Conservation (phyloP, 2,888 invertebrate genomes). For the Diadromus collaris region DNA sequence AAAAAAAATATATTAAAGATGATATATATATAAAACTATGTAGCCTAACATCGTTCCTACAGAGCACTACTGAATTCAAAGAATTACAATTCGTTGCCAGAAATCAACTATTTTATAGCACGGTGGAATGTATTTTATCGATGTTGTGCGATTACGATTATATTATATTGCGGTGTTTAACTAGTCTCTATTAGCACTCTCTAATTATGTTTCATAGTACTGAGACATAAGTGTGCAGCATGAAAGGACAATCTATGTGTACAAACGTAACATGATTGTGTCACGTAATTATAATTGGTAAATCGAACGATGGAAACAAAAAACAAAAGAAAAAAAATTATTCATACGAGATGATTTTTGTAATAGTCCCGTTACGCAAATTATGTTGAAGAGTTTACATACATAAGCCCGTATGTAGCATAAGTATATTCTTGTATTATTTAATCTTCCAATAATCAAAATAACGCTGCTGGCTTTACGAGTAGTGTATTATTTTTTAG, state of each 20-base stretch:
- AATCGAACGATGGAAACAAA: slow-evolving; percentile 38
- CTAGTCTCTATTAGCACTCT: slow-evolving; percentile 52
- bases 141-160: slow-evolving; percentile 65
- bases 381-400: slow-evolving; percentile 58
- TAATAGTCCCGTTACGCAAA: slow-evolving; percentile 49
- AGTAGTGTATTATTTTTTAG: slow-evolving; percentile 74
- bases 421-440: slow-evolving; percentile 59
- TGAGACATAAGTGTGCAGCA: slow-evolving; percentile 62
- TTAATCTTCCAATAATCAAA: slow-evolving; percentile 70
- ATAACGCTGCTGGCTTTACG: slow-evolving; percentile 58
- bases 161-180: slow-evolving; percentile 58
- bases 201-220: slow-evolving; percentile 50
- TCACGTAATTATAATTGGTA: slow-evolving; percentile 49
- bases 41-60: slow-evolving; percentile 61
- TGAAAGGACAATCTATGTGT: slow-evolving; percentile 71
- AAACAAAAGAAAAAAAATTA: slow-evolving; percentile 23
- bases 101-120: slow-evolving; percentile 61
- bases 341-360: slow-evolving; percentile 23
- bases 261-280: slow-evolving; percentile 67
- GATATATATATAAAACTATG: slow-evolving; percentile 27
- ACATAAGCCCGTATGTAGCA: slow-evolving; percentile 32
- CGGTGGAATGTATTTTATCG: slow-evolving; percentile 60
- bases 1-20: slow-evolving; percentile 22
- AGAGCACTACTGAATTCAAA: slow-evolving; percentile 61
- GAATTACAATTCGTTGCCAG: slow-evolving; percentile 60